Base-by-base conservation (phyloP, 1,140 invertebrate genomes). In the Lerema accius region DNA sequence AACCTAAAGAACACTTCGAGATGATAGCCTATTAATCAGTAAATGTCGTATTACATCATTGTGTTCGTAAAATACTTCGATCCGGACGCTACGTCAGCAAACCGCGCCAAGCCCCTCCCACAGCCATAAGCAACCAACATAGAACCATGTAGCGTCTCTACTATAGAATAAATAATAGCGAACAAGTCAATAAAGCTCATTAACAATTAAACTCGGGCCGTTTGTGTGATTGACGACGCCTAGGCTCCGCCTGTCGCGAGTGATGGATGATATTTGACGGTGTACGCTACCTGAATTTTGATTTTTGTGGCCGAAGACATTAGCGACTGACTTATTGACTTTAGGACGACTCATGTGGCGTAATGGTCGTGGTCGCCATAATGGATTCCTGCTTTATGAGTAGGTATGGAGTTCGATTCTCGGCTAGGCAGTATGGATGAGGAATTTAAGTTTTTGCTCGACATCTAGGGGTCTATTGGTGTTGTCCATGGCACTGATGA, bases 211-310 rank as follows among this genome's bases (percentile, higher is more conserved):
- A n/a, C 55, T 69, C 69, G 68, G 69, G 61, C 49, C 42, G 66
- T 53, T 14, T 60, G 35, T 76, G 73, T 80, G 73, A 81, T 82
- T 82, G 77, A 84, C 65, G 59, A 50, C 63, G 39, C 16, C 59
- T 56, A 76, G 68, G 68, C 80, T 67, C 76, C 82, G 79, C 80
- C 78, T 84, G 82, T 84, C 82, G 11, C 13, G 14, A 42, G 66
- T 82, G 76, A 82, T 80, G 69, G 69, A 84, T 76, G 65, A 28
- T 63, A 75, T 71, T 71, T 64, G 69, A 50, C 42, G 37, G 37
- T 28, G 39, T 14, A 67, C 67, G 61, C 23, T 14, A 50, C 19
- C 7, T 66, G 77, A 77, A 80, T 80, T 67, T 60, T 68, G 45
- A 76, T 71, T 60, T 28, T 26, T 5, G 45, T 14, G 19, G 28